Evolutionary conservation across 2,113 vertebrate genomes (phyloP).

Genomic region (Astur gentilis): DNA sequence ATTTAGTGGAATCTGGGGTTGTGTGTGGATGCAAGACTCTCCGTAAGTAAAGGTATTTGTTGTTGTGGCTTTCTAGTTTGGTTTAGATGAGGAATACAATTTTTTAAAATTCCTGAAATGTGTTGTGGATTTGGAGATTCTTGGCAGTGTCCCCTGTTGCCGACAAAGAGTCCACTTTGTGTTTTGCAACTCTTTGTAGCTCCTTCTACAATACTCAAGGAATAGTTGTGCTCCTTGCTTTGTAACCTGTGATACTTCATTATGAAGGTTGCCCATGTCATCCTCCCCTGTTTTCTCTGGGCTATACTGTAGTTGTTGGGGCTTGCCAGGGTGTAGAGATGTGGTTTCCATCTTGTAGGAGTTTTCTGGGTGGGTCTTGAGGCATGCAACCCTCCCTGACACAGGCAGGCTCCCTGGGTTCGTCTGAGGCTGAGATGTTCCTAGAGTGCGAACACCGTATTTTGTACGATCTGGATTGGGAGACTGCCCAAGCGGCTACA

Average conservation of each 20-base stretch:
- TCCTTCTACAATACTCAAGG: neutral
- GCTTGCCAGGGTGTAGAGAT: neutral
- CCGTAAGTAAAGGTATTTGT: neutral
- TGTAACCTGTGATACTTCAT: neutral
- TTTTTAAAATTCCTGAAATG: fast-evolving
- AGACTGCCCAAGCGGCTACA: neutral
- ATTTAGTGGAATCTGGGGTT: neutral
- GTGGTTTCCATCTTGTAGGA: neutral
- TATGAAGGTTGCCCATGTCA: fast-evolving
- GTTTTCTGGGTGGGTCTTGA: neutral
- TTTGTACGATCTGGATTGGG: neutral
- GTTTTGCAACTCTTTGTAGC: neutral
- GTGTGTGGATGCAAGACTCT: neutral
- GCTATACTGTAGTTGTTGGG: neutral
- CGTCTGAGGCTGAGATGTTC: neutral
- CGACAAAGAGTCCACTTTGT: fast-evolving
- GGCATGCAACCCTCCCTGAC: fast-evolving
- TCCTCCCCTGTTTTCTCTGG: neutral
- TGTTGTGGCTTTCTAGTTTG: neutral
- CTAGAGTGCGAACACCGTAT: neutral
- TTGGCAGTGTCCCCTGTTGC: too few species aligned
- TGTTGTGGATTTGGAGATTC: neutral
- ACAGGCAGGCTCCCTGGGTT: neutral
- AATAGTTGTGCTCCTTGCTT: fast-evolving
- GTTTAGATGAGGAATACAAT: neutral